Percentiles rank a stretch among this genome's conserved stretches.
phyloP scores from a whole-genome alignment of 2,113 vertebrate genomes.

The Stomatorhinus ivindoensis region DNA sequence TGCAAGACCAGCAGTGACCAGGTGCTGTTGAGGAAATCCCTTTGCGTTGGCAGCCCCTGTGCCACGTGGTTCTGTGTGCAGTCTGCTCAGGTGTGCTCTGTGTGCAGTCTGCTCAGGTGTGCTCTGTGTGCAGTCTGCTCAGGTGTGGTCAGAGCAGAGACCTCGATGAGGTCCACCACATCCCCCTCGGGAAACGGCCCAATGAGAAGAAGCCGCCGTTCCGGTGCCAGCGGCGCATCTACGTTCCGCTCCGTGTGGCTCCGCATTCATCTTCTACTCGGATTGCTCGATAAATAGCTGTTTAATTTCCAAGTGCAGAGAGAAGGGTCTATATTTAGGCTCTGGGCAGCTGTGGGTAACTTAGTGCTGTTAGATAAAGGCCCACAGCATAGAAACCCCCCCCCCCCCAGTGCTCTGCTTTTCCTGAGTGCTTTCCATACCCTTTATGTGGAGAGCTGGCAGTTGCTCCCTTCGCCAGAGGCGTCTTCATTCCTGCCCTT shows the following conservation, averaged over 20 bases:
- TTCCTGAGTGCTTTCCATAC: conserved; percentile 14
- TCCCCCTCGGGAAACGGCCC: neutral
- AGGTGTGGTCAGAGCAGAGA: neutral
- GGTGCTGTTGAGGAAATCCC: neutral
- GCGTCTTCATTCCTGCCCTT: neutral
- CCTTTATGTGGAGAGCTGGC: conserved; percentile 5
- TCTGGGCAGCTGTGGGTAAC: conserved; percentile 25
- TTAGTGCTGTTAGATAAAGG: conserved; percentile 22
- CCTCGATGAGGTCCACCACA: neutral
- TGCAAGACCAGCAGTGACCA: neutral
- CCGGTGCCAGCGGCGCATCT: neutral
- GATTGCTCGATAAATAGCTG: conserved; percentile 26
- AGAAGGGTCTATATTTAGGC: conserved; percentile 28
- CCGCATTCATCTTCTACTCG: neutral
- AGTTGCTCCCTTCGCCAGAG: conserved; percentile 9
- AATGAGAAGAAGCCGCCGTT: neutral
- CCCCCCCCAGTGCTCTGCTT: neutral
- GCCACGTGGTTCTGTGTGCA: neutral
- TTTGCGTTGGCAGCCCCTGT: neutral
- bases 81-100: neutral
- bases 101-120: neutral
- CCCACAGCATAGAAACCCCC: conserved; percentile 13
- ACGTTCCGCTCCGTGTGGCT: neutral
- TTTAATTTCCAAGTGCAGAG: conserved; percentile 25
- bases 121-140: neutral